Conservation (phyloP, 2,113 vertebrate genomes). For the Isichthys henryi region DNA sequence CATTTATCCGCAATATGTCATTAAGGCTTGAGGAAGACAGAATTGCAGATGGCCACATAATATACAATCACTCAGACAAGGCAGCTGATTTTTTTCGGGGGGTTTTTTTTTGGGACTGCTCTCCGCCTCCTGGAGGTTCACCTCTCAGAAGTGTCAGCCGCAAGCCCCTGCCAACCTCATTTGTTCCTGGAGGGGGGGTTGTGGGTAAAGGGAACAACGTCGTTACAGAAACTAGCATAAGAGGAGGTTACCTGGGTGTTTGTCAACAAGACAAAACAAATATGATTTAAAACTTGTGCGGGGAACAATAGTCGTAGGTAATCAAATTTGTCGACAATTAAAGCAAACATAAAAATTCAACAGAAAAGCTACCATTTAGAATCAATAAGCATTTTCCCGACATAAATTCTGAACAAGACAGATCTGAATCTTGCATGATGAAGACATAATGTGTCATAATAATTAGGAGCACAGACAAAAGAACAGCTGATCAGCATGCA, state of each 20-base stretch:
- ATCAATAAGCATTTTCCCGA: constrained; percentile 78
- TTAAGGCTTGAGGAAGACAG: constrained; percentile 45
- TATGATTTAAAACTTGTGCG: constrained; percentile 53
- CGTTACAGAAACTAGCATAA: constrained; percentile 3
- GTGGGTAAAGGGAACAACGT: constrained; percentile 11
- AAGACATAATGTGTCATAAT: constrained; percentile 98
- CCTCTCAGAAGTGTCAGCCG: background rate
- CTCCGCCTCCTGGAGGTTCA: constrained; percentile 15
- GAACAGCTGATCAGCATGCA: constrained; percentile 92
- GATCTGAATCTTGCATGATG: constrained; percentile 94
- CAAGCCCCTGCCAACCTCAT: constrained; percentile 16
- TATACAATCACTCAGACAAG: constrained; percentile 66
- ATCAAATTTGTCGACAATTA: constrained; percentile 82
- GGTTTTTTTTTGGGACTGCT: background rate
- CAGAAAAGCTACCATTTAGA: constrained; percentile 67
- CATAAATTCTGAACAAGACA: constrained; percentile 81
- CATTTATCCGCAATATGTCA: constrained; percentile 62
- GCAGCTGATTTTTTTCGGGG: constrained; percentile 50
- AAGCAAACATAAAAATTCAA: constrained; percentile 71
- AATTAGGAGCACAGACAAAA: constrained; percentile 96
- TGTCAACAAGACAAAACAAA: constrained; percentile 78
- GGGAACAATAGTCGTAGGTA: constrained; percentile 65
- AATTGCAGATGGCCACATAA: constrained; percentile 62
- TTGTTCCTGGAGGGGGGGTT: constrained; percentile 13
- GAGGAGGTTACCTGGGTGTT: constrained; percentile 73